Conservation (phyloP, 2,113 vertebrate species). For the Hippocampus comes region DNA sequence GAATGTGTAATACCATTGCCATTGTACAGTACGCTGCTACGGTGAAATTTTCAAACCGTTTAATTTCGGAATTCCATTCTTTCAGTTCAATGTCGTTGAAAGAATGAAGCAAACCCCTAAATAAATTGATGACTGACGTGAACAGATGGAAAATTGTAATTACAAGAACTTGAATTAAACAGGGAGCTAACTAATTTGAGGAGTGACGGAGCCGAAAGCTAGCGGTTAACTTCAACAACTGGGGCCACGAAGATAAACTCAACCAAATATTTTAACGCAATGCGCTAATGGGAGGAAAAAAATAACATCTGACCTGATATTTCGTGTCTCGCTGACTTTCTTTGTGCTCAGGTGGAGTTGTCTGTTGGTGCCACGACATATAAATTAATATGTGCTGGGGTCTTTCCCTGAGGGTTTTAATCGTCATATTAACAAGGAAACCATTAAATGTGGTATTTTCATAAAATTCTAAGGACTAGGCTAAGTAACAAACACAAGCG, state of each 20-base stretch:
- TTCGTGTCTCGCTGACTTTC: neutral
- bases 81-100: neutral
- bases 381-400: conserved; percentile 23
- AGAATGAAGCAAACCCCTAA: neutral
- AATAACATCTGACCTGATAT: conserved; percentile 30
- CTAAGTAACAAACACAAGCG: neutral
- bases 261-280: neutral
- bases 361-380: conserved; percentile 29
- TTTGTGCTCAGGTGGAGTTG: conserved; percentile 30
- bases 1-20: neutral
- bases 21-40: neutral
- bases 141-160: neutral
- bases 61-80: neutral
- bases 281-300: rapidly evolving
- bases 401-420: conserved; percentile 3
- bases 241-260: neutral
- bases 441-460: neutral
- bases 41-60: neutral
- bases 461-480: neutral
- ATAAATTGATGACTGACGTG: neutral
- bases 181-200: conserved; percentile 24
- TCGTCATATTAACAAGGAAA: conserved; percentile 39
- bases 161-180: neutral
- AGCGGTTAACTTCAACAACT: neutral
- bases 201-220: neutral